A percentile compares a stretch with the other conserved stretches of the same genome.
Evolutionary conservation across 2,797 vertebrate genomes (phyloP).

Genomic region (Crocodylus rhombifer): DNA sequence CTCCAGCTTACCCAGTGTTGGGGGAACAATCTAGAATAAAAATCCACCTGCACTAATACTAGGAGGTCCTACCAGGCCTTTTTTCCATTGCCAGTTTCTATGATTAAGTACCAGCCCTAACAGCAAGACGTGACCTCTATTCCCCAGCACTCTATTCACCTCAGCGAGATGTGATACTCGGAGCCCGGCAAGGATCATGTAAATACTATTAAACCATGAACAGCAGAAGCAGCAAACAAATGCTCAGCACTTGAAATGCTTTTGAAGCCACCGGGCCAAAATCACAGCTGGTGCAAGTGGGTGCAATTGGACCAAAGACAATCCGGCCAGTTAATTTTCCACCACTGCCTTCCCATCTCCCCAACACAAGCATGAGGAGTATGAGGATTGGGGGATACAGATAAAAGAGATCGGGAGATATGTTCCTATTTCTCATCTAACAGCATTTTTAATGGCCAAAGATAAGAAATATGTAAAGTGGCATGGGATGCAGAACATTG

Average conservation of each 20-base stretch:
- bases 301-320: not conserved
- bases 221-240: not conserved
- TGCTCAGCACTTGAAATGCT: not conserved
- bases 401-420: not conserved
- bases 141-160: not conserved
- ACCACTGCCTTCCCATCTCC: not conserved
- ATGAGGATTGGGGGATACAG: not conserved
- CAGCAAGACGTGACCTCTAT: not conserved
- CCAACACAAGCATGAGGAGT: too few species aligned
- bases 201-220: not conserved
- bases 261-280: not conserved
- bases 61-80: not conserved
- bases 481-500: not conserved
- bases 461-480: not conserved
- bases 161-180: not conserved
- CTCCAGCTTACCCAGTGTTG: not conserved
- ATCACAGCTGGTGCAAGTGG: not conserved
- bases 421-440: not conserved
- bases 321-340: not conserved
- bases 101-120: not conserved
- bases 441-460: not conserved
- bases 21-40: not conserved
- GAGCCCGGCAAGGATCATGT: not conserved
- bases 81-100: not conserved
- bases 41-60: not conserved